A percentile compares a stretch with the other conserved stretches of the same genome.
Conservation (phyloP, 2,797 vertebrate species). For the Catostomus latipinnis region DNA sequence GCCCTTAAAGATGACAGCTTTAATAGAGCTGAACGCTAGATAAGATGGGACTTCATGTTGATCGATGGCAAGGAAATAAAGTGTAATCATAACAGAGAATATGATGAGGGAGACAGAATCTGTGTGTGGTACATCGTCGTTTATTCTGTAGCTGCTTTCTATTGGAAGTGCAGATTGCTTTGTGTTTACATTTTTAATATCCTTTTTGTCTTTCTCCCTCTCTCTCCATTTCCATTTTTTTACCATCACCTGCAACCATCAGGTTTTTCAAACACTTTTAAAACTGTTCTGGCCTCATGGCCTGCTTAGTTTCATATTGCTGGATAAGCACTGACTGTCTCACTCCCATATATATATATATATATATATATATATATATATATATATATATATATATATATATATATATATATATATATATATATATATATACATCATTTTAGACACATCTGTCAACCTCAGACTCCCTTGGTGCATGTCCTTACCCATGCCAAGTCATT, state of each 20-base stretch:
- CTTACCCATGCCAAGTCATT: background rate
- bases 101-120: background rate
- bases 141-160: background rate
- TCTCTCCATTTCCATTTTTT: background rate
- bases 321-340: conserved; percentile 24
- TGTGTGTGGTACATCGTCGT: background rate
- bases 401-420: no score
- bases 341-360: background rate
- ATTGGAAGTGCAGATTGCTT: background rate
- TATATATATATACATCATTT: conserved; percentile 7
- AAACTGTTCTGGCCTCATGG: background rate
- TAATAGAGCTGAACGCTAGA: conserved; percentile 41
- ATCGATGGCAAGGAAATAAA: conserved; percentile 46
- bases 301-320: background rate
- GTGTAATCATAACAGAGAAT: conserved; percentile 43
- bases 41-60: conserved; percentile 43
- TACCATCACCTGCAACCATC: background rate
- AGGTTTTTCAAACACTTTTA: background rate
- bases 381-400: no score
- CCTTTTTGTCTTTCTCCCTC: background rate
- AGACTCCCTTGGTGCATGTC: background rate
- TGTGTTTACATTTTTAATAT: conserved; percentile 42
- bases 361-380: no score
- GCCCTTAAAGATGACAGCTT: conserved; percentile 43
- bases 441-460: conserved; percentile 14